Percentiles rank a stretch among this genome's conserved stretches.
Conservation (phyloP, 2,113 vertebrate genomes). For the Lepus europaeus region DNA sequence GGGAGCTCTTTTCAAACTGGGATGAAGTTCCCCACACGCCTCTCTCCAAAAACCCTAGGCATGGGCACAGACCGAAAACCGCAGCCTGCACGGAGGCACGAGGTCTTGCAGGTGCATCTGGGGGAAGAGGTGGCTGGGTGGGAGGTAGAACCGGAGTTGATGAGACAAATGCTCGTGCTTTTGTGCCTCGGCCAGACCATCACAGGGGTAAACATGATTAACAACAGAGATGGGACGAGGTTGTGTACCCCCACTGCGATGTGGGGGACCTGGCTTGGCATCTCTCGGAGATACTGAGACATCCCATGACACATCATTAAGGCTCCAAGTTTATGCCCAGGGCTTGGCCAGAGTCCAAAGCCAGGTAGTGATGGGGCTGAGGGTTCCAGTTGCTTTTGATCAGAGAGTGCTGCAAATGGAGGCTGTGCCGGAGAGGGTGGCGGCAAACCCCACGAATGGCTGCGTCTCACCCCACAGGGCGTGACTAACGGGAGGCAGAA, state of each 20-base stretch:
- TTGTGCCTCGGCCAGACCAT: neutral
- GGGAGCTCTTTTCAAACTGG: slow-evolving; percentile 67
- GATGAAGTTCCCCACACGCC: neutral
- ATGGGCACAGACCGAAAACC: neutral
- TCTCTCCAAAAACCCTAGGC: neutral
- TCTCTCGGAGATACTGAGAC: neutral
- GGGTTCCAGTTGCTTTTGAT: slow-evolving; percentile 64
- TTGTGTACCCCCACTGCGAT: fast-evolving
- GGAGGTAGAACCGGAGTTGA: neutral
- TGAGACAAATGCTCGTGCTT: fast-evolving
- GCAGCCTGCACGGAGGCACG: fast-evolving
- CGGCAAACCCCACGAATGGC: slow-evolving; percentile 13
- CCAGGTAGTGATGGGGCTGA: slow-evolving; percentile 59
- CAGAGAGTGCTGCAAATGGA: neutral
- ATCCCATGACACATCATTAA: neutral
- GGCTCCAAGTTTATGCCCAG: neutral
- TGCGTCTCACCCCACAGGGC: slow-evolving; percentile 83
- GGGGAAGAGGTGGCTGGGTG: neutral
- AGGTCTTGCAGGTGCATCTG: neutral
- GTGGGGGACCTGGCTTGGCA: neutral
- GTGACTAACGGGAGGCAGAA: slow-evolving; percentile 83
- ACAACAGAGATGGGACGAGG: neutral
- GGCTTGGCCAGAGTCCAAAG: slow-evolving; percentile 26
- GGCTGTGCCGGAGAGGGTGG: slow-evolving; percentile 7
- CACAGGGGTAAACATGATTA: neutral